A percentile compares a stretch with the other conserved stretches of the same genome.
Conservation (phyloP, 53 echinoderm and acorn worm genomes). For the Paracentrotus lividus region DNA sequence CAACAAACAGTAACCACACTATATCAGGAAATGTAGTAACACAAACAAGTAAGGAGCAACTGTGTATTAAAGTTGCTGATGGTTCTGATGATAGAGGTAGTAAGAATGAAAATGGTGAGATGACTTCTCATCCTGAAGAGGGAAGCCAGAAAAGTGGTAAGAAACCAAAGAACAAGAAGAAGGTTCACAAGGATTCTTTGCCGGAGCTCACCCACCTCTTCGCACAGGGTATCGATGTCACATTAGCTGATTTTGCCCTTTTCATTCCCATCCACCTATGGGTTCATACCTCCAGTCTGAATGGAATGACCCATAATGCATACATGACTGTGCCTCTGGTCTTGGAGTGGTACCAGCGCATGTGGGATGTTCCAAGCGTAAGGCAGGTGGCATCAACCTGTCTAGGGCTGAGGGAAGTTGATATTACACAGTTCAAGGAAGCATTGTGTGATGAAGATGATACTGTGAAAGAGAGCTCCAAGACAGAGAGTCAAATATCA, state of each 20-base stretch:
- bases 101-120: not conserved
- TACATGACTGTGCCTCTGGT: slow-evolving; percentile 72
- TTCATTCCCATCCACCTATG: slow-evolving; percentile 84
- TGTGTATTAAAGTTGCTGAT: not conserved
- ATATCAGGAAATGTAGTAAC: not conserved
- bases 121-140: not conserved
- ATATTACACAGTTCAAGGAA: not conserved
- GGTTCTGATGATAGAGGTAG: not conserved
- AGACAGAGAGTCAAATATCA: not conserved
- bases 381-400: slow-evolving; percentile 72
- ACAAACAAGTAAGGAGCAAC: not conserved
- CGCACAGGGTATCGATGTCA: slow-evolving; percentile 79
- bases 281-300: slow-evolving; percentile 28
- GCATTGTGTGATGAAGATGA: not conserved
- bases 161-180: slow-evolving; percentile 20
- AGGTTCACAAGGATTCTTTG: slow-evolving; percentile 42
- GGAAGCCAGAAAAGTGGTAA: not conserved
- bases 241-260: slow-evolving; percentile 86
- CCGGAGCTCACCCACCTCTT: slow-evolving; percentile 75
- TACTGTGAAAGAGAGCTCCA: not conserved
- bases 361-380: slow-evolving; percentile 82
- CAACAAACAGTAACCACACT: not conserved
- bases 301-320: slow-evolving; percentile 44
- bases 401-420: slow-evolving; percentile 73
- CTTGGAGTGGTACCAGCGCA: slow-evolving; percentile 82